Evolutionary conservation across 92 coral and sea anemone genomes (phyloP), one percentile per base, ranked within the genome.

Genomic region (Plumapathes pennacea): DNA sequence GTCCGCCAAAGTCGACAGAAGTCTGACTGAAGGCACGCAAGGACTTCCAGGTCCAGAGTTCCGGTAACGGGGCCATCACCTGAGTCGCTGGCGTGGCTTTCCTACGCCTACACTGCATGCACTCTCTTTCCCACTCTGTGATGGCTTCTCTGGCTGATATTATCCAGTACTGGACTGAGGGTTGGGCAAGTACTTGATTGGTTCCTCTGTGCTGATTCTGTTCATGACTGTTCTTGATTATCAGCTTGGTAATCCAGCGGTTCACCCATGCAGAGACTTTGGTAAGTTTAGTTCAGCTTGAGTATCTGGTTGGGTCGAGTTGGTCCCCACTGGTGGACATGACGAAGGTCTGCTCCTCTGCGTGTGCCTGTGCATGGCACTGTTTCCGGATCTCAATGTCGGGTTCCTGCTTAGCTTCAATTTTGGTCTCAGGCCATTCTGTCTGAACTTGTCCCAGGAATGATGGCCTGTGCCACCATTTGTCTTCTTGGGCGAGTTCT

Each of bases 91-190:
- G 73, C 4, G 49, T 38, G 13, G 11, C 41, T 8, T 54, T 54
- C 10, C 41, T 53, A 25, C 54, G 54, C 27, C 56, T 46, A 27
- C 82, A 74, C 48, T 1, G 0, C 46, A 38, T 37, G 25, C 74
- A 74, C 17, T 55, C 64, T 29, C 19, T 53, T 47, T 62, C 72
- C 72, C 55, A 62, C 18, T 38, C 63, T 54, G 54, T 52, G 10
- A 61, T 62, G 25, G 64, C 71, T 60, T 72, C 64, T 29, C 63
- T 50, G 23, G 71, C 80, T 19, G 71, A 61, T 14, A 72, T 55
- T 31, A 61, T 61, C 72, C 80, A 61, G 28, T 37, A 61, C 22
- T 24, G 23, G 33, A 31, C 32, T 6, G 46, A 62, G 12, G 62
- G 71, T 5, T 25, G 60, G 21, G 80, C 40, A n/a, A 72, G 62